phyloP scores from a whole-genome alignment of 2,888 invertebrate species.

The Campoplex nolae region DNA sequence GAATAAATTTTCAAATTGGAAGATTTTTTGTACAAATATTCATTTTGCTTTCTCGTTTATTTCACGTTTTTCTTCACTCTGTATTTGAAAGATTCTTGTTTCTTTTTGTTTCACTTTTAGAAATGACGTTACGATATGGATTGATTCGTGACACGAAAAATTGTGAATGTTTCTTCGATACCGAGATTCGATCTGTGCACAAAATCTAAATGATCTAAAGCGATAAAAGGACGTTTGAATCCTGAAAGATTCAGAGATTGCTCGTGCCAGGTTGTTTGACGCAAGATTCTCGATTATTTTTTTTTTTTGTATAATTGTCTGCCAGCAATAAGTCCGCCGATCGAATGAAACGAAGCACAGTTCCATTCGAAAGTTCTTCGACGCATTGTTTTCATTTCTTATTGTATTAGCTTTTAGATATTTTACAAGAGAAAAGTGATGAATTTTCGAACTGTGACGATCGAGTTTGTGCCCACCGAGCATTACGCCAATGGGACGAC shows the following conservation, averaged over 20 bases:
- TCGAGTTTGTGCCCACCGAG: slow-evolving; percentile 9
- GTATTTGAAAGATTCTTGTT: too few relatives aligned
- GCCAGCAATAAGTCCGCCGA: neutral
- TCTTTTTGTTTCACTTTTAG: too few relatives aligned
- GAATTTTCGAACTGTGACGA: neutral
- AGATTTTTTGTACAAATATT: too few relatives aligned
- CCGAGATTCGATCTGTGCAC: too few relatives aligned
- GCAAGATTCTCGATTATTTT: neutral
- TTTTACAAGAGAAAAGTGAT: neutral
- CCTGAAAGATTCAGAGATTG: neutral
- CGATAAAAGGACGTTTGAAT: neutral
- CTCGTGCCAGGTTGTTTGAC: neutral
- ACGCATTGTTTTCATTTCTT: neutral
- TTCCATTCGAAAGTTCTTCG: neutral
- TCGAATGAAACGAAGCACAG: neutral
- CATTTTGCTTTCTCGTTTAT: neutral
- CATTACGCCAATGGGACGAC: slow-evolving; percentile 57
- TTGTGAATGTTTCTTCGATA: too few relatives aligned
- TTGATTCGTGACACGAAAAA: too few relatives aligned
- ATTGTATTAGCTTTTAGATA: neutral
- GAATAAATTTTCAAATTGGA: too few relatives aligned
- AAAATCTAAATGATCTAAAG: neutral
- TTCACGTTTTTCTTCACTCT: neutral
- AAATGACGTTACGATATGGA: neutral
- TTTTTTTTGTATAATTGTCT: neutral